These are phyloP conservation scores for Luperina testacea DNA, from an alignment of 2,888 invertebrate genomes.

Conservation along the genomic window DNA sequence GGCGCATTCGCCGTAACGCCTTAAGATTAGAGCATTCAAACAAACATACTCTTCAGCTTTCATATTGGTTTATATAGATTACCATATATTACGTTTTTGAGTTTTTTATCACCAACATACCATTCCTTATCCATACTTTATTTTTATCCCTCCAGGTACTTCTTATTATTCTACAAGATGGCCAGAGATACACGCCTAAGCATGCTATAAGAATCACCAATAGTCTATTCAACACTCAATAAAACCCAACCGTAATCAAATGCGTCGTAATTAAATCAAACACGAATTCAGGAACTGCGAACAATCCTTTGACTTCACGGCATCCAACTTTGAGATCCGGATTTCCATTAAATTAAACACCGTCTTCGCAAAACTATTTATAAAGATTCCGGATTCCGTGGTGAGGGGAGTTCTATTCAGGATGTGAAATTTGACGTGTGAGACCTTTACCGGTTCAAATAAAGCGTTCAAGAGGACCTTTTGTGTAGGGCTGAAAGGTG, in stretches of 20 bases:
- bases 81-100: too few species aligned
- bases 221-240: slow-evolving; percentile 23
- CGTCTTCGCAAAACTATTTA: slow-evolving; percentile 88
- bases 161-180: neutral
- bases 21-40: too few species aligned
- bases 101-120: too few species aligned
- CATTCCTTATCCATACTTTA: too few species aligned
- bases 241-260: slow-evolving; percentile 67
- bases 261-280: slow-evolving; percentile 81
- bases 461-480: slow-evolving; percentile 73
- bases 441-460: slow-evolving; percentile 80
- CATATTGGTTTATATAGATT: too few species aligned
- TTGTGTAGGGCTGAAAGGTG: slow-evolving; percentile 78
- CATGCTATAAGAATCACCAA: slow-evolving; percentile 17
- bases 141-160: neutral
- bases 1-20: too few species aligned
- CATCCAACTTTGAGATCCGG: slow-evolving; percentile 79
- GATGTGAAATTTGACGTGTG: slow-evolving; percentile 90
- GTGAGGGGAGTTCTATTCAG: slow-evolving; percentile 83
- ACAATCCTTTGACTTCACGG: slow-evolving; percentile 84
- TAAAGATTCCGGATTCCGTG: slow-evolving; percentile 88
- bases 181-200: neutral
- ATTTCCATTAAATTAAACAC: slow-evolving; percentile 89
- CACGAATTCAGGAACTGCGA: slow-evolving; percentile 72
- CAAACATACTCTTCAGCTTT: too few species aligned